Evolutionary conservation across 2,797 vertebrate species (phyloP), one percentile per base, ranked within the genome.

Genomic region (Aphelocoma californica): DNA sequence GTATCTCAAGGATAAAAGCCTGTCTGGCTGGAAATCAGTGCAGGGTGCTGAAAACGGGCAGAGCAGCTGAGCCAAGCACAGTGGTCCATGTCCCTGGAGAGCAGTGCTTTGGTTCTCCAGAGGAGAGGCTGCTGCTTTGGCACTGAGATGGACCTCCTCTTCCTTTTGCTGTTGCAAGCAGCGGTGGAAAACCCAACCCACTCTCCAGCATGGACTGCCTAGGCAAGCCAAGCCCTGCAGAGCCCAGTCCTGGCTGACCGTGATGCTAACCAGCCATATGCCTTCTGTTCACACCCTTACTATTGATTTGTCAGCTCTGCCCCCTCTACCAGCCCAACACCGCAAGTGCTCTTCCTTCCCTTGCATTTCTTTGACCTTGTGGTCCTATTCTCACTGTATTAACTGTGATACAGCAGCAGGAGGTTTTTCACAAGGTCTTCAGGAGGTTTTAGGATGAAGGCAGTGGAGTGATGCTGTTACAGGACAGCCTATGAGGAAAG

Each of bases 1-100:
- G 0, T 91, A 82, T 94, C 92, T 93, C 90, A 89, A 94, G 94
- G 92, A 85, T 95, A 96, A 95, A 97, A 95, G 83, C 84, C 83
- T 79, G 73, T 23, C 88, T 95, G 86, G 36, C 86, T 93, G 92
- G 83, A 80, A 92, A 82, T 88, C 67, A 84, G 90, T 38, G 44
- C 83, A 51, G 81, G 86, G 90, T 87, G 86, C 81, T 93, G 94
- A 92, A 87, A 96, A 88, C 0, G 0, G 86, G 64, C 81, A 78
- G 57, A 80, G 60, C 57, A 82, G 78, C 58, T 85, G 74, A 82
- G 48, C 78, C 53, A 75, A 38, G 44, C 47, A 36, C 2, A 6
- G 17, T 2, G 9, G 53, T 61, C 44, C 38, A 6, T 47, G 65
- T 88, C 89, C 50, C 65, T 5, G 3, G 69, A 50, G 70, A 51